Conservation (phyloP, 2,888 invertebrate genomes). For the Pemphredon lugubris region DNA sequence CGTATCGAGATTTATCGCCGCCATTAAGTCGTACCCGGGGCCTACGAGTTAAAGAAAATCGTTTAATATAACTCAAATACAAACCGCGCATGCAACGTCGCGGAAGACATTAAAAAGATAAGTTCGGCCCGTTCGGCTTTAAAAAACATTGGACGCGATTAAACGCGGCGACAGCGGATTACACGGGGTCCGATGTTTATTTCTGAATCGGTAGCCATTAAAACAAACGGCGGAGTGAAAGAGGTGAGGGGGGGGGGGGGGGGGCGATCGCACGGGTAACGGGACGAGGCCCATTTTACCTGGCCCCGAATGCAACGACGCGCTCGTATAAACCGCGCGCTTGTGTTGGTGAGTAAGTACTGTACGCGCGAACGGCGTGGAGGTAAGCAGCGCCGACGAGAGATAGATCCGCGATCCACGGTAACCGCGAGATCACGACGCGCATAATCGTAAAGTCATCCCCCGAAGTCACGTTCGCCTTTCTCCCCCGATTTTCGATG, state of each 20-base stretch:
- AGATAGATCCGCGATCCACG: not conserved
- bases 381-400: not conserved
- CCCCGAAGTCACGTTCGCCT: not conserved
- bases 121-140: not conserved
- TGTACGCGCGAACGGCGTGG: not conserved
- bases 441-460: slow-evolving; percentile 9
- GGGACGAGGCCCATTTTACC: slow-evolving; percentile 3
- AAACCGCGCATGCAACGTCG: too few relatives aligned
- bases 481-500: slow-evolving; percentile 18
- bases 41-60: too few relatives aligned
- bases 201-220: slow-evolving; percentile 25
- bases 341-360: too few relatives aligned
- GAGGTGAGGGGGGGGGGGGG: not conserved
- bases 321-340: not conserved
- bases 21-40: too few relatives aligned
- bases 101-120: not conserved
- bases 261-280: not conserved
- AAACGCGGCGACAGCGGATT: not conserved
- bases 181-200: slow-evolving; percentile 5
- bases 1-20: too few relatives aligned
- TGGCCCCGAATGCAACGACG: not conserved
- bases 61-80: too few relatives aligned
- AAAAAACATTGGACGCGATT: not conserved
- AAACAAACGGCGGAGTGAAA: slow-evolving; percentile 10
- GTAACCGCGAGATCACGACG: slow-evolving; percentile 4